These are phyloP conservation scores for Lysandra coridon DNA, from an alignment of 2,888 invertebrate genomes.

Conservation along the genomic window DNA sequence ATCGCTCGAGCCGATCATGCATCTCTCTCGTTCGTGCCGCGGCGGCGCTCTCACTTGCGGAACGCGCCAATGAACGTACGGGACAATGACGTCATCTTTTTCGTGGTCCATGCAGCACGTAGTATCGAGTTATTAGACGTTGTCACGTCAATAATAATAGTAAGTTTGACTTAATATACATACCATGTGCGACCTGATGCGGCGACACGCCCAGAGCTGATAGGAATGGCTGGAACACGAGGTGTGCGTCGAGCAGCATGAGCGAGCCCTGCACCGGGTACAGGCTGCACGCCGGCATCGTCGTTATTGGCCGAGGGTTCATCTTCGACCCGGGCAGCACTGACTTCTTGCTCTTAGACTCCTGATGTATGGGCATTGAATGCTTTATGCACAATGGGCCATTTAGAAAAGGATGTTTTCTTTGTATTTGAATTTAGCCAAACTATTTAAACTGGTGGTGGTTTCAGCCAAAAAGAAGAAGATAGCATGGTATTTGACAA, in stretches of 20 bases:
- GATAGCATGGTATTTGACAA: too few relatives aligned
- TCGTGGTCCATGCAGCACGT: too few relatives aligned
- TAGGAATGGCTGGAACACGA: constrained; percentile 95
- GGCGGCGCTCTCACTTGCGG: too few relatives aligned
- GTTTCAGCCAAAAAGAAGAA: too few relatives aligned
- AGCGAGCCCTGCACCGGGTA: constrained; percentile 91
- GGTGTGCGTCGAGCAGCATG: constrained; percentile 93
- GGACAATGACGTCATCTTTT: too few relatives aligned
- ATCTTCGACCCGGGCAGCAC: constrained; percentile 73
- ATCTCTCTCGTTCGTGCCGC: too few relatives aligned
- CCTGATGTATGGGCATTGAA: constrained; percentile 51
- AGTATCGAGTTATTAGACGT: too few relatives aligned
- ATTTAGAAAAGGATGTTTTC: neutral
- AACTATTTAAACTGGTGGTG: too few relatives aligned
- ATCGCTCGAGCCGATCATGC: too few relatives aligned
- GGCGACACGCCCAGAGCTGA: constrained; percentile 94
- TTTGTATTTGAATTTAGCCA: too few relatives aligned
- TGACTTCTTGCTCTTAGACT: constrained; percentile 71
- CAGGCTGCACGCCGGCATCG: constrained; percentile 83
- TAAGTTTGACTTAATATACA: neutral
- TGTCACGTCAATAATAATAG: too few relatives aligned
- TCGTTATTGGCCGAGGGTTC: constrained; percentile 62
- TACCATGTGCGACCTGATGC: constrained; percentile 85
- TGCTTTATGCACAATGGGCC: constrained; percentile 30
- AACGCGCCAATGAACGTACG: too few relatives aligned